Percentiles rank a stretch among this genome's conserved stretches.
phyloP scores from a whole-genome alignment of 2,888 invertebrate genomes.

The Epirrhoe tristata region DNA sequence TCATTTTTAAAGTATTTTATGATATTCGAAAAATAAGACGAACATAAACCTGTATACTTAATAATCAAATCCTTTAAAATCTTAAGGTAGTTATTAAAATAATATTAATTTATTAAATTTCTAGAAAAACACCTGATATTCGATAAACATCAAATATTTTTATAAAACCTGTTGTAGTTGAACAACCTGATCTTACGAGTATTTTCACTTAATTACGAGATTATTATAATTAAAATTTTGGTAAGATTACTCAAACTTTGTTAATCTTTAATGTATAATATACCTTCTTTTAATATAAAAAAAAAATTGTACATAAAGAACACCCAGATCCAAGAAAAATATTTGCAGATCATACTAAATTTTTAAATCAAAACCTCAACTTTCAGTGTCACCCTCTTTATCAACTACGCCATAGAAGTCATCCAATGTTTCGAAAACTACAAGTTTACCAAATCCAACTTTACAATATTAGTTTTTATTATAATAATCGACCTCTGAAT shows the following conservation, averaged over 20 bases:
- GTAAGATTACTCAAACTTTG: no score
- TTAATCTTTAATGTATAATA: no score
- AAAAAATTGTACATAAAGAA: no score
- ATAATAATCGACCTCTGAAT: slow-evolving; percentile 7
- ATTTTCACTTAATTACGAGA: background rate
- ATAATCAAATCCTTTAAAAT: background rate
- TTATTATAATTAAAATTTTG: no score
- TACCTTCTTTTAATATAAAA: no score
- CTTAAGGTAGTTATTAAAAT: background rate
- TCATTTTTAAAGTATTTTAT: background rate
- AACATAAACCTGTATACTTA: background rate
- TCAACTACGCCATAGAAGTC: no score
- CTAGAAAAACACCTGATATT: slow-evolving; percentile 1
- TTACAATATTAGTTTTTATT: background rate
- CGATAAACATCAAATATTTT: background rate
- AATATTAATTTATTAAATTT: slow-evolving; percentile 1
- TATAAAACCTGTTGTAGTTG: background rate
- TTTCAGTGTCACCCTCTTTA: no score
- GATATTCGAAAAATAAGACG: background rate
- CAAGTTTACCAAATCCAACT: background rate
- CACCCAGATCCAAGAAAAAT: no score
- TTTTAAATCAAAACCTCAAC: no score
- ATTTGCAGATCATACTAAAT: no score
- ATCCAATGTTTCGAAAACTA: no score
- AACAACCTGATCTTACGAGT: background rate